A percentile compares a stretch with the other conserved stretches of the same genome.
These are phyloP conservation scores for Allolobophora icterica DNA, from an alignment of 2,888 invertebrate species.

Conservation along the genomic window DNA sequence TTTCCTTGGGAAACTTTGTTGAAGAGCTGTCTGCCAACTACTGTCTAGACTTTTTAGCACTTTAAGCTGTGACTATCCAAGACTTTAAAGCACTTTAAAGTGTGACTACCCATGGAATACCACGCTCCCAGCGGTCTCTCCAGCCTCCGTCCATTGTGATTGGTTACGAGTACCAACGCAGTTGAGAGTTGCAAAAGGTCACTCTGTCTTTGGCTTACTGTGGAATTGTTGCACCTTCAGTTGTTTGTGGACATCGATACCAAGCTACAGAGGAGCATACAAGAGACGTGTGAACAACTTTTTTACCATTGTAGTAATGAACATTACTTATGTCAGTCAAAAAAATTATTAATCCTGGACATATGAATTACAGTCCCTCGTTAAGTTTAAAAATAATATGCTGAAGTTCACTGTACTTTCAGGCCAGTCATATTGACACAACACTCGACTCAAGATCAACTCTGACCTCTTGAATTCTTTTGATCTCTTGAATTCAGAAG, in stretches of 20 bases:
- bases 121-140: too few species aligned
- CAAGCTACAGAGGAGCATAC: background rate
- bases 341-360: background rate
- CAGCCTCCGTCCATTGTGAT: background rate
- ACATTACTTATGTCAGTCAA: background rate
- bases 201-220: too few species aligned
- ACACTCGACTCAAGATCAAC: background rate
- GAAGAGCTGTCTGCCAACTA: background rate
- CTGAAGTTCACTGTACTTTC: background rate
- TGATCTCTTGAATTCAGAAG: conserved; percentile 8
- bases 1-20: background rate
- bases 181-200: too few species aligned
- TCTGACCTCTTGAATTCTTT: background rate
- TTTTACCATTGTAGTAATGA: background rate
- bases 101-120: too few species aligned
- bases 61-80: too few species aligned
- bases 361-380: background rate
- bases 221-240: too few species aligned
- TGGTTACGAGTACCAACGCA: background rate
- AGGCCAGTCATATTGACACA: background rate
- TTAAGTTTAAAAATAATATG: too few species aligned
- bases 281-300: background rate
- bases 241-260: too few species aligned
- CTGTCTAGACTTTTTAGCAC: too few species aligned
- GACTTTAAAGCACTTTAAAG: too few species aligned